A percentile compares a stretch with the other conserved stretches of the same genome.
These are phyloP conservation scores for Uloborus plumipes DNA, from an alignment of 2,888 invertebrate species.

Conservation along the genomic window DNA sequence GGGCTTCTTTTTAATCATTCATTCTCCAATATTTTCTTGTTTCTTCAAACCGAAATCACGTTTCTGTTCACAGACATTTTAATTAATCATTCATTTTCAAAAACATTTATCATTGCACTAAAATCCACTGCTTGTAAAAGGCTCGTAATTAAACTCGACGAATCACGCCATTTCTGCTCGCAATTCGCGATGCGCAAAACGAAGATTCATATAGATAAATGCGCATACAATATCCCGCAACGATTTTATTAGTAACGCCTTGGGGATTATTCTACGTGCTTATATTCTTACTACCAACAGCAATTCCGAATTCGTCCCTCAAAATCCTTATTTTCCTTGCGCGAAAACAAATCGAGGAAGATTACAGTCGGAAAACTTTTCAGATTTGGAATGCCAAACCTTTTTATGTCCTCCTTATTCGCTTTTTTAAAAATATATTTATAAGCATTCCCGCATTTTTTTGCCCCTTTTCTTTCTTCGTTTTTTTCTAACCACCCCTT, in stretches of 20 bases:
- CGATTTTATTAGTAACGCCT: conserved; percentile 39
- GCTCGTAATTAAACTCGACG: too few relatives aligned
- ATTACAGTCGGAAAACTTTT: conserved; percentile 51
- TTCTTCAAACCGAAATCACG: too few relatives aligned
- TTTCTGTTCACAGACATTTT: too few relatives aligned
- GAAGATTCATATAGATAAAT: background rate
- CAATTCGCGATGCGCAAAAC: too few relatives aligned
- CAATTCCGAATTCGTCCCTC: conserved; percentile 35
- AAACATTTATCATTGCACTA: too few relatives aligned
- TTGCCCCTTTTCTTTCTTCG: conserved; percentile 24
- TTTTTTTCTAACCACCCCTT: background rate
- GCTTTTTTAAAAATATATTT: conserved; percentile 28
- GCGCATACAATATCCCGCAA: conserved; percentile 20
- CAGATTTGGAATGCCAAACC: conserved; percentile 34
- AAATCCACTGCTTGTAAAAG: too few relatives aligned
- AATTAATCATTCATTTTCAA: too few relatives aligned
- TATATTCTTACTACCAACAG: conserved; percentile 20
- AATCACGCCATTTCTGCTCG: conserved; percentile 7
- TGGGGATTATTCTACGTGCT: conserved; percentile 39
- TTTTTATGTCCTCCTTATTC: conserved; percentile 24
- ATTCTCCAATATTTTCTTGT: too few relatives aligned
- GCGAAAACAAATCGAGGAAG: conserved; percentile 45
- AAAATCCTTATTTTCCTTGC: conserved; percentile 26
- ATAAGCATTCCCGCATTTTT: conserved; percentile 7
- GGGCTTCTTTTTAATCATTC: too few relatives aligned